Evolutionary conservation across 2,797 vertebrate genomes (phyloP), one percentile per base, ranked within the genome.

Genomic region (Merluccius polli): DNA sequence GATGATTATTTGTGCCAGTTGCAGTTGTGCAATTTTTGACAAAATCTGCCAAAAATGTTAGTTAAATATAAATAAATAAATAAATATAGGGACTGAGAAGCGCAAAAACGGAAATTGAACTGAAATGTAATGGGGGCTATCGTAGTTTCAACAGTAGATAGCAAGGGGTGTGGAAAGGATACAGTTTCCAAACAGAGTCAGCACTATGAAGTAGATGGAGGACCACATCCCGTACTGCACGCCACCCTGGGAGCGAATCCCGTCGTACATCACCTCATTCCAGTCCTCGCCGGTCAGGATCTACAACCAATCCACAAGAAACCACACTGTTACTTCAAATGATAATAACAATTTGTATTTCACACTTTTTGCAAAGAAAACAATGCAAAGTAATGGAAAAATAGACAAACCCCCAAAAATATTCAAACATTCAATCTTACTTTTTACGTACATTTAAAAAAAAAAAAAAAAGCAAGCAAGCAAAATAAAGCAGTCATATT

Each of bases 211-310:
- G 80, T 99, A 99, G 91, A 99, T 97, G 8, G 98, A 99, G 8
- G 98, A 98, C 97, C 98, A 99, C 98, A 99, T 99, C 86, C 98
- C 98, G 0, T 95, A 98, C 90, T 96, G 95, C 79, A 99, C 98
- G 0, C 98, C 98, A 30, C 97, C 98, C 88, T 99, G 98, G 0
- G 98, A 99, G 70, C 97, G 96, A 75, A 99, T 99, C 67, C 97
- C 98, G 0, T 98, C 96, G 90, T 99, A 99, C 98, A 99, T 99
- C 86, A 99, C 98, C 87, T 99, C 98, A 0, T 99, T 99, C 98
- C 98, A 99, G 91, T 99, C 98, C 88, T 99, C 98, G 0, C 98
- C 98, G 0, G 98, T 99, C 87, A 99, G 90, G 87, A 99, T 99
- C 98, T 99, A 87, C 1, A 63, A 77, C 73, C 6, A 77, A 78